Conservation (phyloP, 2,113 vertebrate genomes). For the Chrysochloris asiatica region DNA sequence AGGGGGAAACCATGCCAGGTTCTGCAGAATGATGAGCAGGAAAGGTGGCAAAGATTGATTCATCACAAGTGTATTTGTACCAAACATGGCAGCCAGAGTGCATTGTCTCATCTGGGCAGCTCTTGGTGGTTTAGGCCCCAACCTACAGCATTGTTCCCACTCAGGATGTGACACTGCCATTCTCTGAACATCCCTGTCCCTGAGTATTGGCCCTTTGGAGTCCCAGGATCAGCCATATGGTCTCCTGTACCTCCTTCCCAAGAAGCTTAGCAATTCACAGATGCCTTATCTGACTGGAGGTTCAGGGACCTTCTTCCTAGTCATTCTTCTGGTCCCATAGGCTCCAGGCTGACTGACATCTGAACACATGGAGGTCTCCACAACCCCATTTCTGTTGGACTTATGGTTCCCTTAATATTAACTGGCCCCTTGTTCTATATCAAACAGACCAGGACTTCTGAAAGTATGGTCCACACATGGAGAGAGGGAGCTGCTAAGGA, state of each 20-base stretch:
- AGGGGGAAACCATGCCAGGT: background rate
- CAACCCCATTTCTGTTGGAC: background rate
- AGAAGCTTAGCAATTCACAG: slow-evolving; percentile 2
- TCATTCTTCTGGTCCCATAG: background rate
- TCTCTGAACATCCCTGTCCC: background rate
- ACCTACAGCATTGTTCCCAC: background rate
- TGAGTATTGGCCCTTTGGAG: background rate
- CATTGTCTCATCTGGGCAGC: background rate
- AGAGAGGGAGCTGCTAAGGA: background rate
- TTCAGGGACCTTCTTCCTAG: background rate
- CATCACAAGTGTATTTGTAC: background rate
- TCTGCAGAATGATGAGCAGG: background rate
- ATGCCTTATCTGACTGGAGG: background rate
- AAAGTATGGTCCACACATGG: background rate
- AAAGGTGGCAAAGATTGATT: no score
- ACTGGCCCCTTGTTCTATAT: background rate
- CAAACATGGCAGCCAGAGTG: no score
- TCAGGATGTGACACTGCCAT: background rate
- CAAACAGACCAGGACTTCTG: background rate
- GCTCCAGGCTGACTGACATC: background rate
- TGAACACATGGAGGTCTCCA: background rate
- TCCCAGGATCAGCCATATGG: background rate
- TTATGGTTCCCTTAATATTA: background rate
- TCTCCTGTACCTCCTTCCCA: background rate
- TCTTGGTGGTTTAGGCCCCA: background rate